These are phyloP conservation scores for Phortica variegata DNA, from an alignment of 1,140 invertebrate species.

Conservation along the genomic window DNA sequence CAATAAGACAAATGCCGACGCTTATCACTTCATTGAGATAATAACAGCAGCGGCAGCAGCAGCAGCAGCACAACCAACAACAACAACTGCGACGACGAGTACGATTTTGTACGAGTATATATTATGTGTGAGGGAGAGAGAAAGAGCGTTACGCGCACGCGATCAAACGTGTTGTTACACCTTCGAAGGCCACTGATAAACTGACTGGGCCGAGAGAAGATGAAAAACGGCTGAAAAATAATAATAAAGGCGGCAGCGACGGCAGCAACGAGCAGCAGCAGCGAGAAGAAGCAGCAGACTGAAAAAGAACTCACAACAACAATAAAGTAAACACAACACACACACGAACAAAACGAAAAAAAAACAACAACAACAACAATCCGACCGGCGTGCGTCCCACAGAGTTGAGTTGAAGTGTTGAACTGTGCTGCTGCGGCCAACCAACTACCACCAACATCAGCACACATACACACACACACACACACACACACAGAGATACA, in stretches of 20 bases:
- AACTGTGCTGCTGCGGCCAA: too few relatives aligned
- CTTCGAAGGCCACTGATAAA: conserved; percentile 47
- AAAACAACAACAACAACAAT: conserved; percentile 1
- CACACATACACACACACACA: conserved; percentile 7
- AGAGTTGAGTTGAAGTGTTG: too few relatives aligned
- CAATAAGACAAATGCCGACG: neutral
- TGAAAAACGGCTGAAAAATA: conserved; percentile 23
- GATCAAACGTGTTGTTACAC: conserved; percentile 37
- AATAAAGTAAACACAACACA: conserved; percentile 20
- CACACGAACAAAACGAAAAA: conserved; percentile 7
- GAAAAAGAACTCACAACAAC: conserved; percentile 1
- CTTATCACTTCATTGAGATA: neutral
- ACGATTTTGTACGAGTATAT: too few relatives aligned
- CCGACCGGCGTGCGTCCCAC: neutral
- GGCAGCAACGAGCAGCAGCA: conserved; percentile 26
- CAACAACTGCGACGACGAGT: conserved; percentile 19
- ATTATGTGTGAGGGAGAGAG: too few relatives aligned
- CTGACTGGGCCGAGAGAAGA: conserved; percentile 40
- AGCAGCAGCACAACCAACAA: neutral
- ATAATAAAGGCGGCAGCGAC: neutral
- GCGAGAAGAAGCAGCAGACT: conserved; percentile 11
- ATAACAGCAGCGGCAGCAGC: neutral
- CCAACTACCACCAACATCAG: neutral
- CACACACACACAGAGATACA: neutral
- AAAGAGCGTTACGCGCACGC: neutral